Evolutionary conservation across 2,888 invertebrate genomes (phyloP).

Genomic region (Erannis defoliaria): DNA sequence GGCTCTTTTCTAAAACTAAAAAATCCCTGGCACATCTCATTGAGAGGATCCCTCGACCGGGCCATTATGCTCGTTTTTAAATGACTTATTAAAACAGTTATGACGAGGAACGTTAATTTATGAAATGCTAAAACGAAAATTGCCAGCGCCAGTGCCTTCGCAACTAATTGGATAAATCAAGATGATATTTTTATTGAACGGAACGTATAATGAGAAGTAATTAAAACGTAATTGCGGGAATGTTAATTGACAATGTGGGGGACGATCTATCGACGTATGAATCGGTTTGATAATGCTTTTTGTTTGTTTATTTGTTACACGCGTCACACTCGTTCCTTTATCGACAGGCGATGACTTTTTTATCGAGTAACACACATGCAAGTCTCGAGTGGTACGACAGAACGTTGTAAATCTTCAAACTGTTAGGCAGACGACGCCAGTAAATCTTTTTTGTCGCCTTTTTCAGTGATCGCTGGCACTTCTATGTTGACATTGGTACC

Average conservation of each 20-base stretch:
- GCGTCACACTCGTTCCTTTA: constrained; percentile 30
- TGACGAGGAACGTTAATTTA: constrained; percentile 44
- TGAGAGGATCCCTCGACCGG: constrained; percentile 16
- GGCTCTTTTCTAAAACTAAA: constrained; percentile 16
- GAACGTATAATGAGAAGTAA: constrained; percentile 64
- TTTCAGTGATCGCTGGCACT: constrained; percentile 49
- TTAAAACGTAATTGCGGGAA: constrained; percentile 70
- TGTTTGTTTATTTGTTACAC: constrained; percentile 43
- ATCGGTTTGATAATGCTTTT: constrained; percentile 54
- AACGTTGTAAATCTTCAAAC: constrained; percentile 44
- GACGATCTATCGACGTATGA: constrained; percentile 56
- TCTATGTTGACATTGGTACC: constrained; percentile 40
- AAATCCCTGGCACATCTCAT: constrained; percentile 12
- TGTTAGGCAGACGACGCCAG: constrained; percentile 35
- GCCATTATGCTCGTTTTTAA: constrained; percentile 34
- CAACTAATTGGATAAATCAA: constrained; percentile 59
- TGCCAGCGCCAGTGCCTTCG: constrained; percentile 42
- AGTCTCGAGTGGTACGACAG: constrained; percentile 34
- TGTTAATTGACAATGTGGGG: constrained; percentile 71
- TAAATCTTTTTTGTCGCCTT: constrained; percentile 40
- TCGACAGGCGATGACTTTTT: constrained; percentile 43
- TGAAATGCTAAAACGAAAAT: constrained; percentile 56
- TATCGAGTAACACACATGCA: constrained; percentile 40
- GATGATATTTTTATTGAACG: constrained; percentile 62
- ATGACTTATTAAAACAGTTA: constrained; percentile 41